These are phyloP conservation scores for Quiscalus mexicanus DNA, from an alignment of 2,113 vertebrate species.

Conservation along the genomic window DNA sequence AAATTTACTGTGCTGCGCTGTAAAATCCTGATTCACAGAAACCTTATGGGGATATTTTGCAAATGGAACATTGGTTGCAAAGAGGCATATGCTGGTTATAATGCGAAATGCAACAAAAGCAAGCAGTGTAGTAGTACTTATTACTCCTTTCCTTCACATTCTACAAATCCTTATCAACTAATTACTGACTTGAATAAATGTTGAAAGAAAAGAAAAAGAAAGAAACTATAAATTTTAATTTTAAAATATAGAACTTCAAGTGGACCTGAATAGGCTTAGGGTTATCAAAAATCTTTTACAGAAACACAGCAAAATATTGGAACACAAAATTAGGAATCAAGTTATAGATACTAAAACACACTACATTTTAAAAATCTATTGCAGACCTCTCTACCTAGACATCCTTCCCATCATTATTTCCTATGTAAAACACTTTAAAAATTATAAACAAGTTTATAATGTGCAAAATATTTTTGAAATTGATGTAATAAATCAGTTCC, in stretches of 20 bases:
- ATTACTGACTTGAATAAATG: background rate
- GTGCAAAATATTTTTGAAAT: background rate
- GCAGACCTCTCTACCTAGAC: background rate
- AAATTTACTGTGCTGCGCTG: background rate
- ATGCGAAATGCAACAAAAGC: background rate
- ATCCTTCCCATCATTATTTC: background rate
- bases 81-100: background rate
- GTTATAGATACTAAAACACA: background rate
- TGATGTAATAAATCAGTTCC: background rate
- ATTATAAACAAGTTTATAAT: background rate
- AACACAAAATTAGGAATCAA: background rate
- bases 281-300: background rate
- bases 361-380: background rate
- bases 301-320: background rate
- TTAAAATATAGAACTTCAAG: background rate
- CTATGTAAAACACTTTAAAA: background rate
- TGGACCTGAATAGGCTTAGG: background rate
- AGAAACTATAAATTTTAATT: background rate
- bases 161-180: background rate
- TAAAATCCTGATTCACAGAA: background rate
- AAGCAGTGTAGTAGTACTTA: background rate
- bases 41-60: background rate
- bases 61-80: background rate
- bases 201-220: background rate
- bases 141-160: background rate